Evolutionary conservation across 2,888 invertebrate species (phyloP).

Genomic region (Mesoligia furuncula): DNA sequence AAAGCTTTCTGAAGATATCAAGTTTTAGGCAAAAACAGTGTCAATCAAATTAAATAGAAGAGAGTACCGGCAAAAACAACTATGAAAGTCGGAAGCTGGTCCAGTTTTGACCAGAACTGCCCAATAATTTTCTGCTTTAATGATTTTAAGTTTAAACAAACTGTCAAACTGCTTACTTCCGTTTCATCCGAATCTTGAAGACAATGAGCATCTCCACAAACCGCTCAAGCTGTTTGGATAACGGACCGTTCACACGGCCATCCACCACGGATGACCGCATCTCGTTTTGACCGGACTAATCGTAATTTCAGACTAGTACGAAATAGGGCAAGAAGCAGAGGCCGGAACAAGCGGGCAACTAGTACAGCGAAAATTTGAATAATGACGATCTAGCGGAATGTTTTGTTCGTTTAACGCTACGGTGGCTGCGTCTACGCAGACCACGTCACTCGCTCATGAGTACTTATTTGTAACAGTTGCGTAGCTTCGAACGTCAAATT

Average conservation of each 20-base stretch:
- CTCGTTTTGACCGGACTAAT: slow-evolving; percentile 87
- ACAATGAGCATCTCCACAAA: slow-evolving; percentile 68
- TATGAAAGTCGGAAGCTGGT: slow-evolving; percentile 18
- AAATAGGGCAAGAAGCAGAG: slow-evolving; percentile 88
- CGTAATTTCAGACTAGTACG: slow-evolving; percentile 87
- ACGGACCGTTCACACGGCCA: slow-evolving; percentile 89
- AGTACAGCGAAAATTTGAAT: slow-evolving; percentile 90
- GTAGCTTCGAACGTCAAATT: slow-evolving; percentile 63
- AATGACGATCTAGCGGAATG: slow-evolving; percentile 89
- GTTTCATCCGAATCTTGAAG: slow-evolving; percentile 48
- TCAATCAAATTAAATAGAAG: slow-evolving; percentile 1
- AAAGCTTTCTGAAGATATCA: not conserved
- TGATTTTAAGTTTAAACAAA: slow-evolving; percentile 53
- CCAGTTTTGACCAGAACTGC: slow-evolving; percentile 34
- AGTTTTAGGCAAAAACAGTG: not conserved
- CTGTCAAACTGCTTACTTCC: slow-evolving; percentile 64
- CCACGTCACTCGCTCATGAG: slow-evolving; percentile 71
- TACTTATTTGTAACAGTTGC: slow-evolving; percentile 73
- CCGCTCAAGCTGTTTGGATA: slow-evolving; percentile 83
- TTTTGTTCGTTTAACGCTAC: slow-evolving; percentile 86
- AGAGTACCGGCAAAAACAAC: not conserved
- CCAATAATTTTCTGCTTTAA: slow-evolving; percentile 52
- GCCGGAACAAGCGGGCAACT: slow-evolving; percentile 90
- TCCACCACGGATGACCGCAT: slow-evolving; percentile 87
- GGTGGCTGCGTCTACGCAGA: slow-evolving; percentile 79